A percentile compares a stretch with the other conserved stretches of the same genome.
Conservation (phyloP, 30 jellyfish, hydroid and myxozoan genomes). For the Hydractinia symbiolongicarpus region DNA sequence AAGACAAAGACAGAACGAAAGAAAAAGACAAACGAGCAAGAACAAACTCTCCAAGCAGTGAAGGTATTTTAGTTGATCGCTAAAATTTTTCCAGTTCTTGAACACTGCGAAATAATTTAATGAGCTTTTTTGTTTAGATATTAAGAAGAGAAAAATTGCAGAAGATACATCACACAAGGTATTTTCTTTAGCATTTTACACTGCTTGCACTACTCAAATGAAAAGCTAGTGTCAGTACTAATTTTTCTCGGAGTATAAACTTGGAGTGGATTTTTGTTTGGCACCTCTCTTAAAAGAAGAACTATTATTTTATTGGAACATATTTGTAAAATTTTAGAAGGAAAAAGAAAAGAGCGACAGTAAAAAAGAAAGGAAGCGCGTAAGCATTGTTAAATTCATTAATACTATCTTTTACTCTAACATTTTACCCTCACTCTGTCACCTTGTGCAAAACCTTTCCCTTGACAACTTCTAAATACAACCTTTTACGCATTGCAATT, state of each 20-base stretch:
- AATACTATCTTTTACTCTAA: background rate
- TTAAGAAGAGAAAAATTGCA: constrained; percentile 20
- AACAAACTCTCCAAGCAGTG: constrained; percentile 24
- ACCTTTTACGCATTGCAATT: too few species aligned
- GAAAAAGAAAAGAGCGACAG: constrained; percentile 25
- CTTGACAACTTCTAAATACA: too few species aligned
- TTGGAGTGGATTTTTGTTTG: background rate
- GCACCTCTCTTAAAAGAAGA: background rate
- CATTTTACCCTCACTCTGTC: too few species aligned
- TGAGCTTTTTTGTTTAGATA: constrained; percentile 6
- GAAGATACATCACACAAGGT: constrained; percentile 1
- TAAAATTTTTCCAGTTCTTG: background rate
- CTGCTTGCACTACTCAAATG: background rate
- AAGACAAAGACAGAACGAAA: constrained; percentile 11
- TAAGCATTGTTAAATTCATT: background rate
- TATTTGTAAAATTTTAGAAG: background rate
- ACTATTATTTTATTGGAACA: background rate
- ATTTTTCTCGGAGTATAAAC: background rate
- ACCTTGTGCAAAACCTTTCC: too few species aligned
- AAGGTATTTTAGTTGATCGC: background rate
- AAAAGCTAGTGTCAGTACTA: background rate
- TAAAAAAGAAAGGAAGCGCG: constrained; percentile 30
- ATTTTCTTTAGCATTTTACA: background rate
- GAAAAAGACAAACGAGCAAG: constrained; percentile 27
- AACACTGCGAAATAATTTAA: background rate